Evolutionary conservation across 1,140 invertebrate genomes (phyloP).

Genomic region (fruit fly (Drosophila melanogaster)): Release_6_plus_ISO1_MT NC_004354.4:1778001-1778500

Average conservation of each 20-base stretch:
- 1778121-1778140: neutral
- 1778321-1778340: slow-evolving; percentile 30
- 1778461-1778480: too few relatives aligned
- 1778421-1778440: neutral
- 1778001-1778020: slow-evolving; percentile 12
- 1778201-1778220: neutral
- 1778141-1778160: neutral
- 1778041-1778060: neutral
- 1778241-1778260: slow-evolving; percentile 25
- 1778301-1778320: slow-evolving; percentile 29
- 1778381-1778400: neutral
- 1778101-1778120: neutral
- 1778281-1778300: slow-evolving; percentile 56
- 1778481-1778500: slow-evolving; percentile 7
- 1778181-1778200: slow-evolving; percentile 1
- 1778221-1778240: slow-evolving; percentile 14
- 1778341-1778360: too few relatives aligned
- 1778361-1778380: too few relatives aligned
- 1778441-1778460: neutral
- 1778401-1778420: neutral
- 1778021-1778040: slow-evolving; percentile 40
- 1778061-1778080: too few relatives aligned
- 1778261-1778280: slow-evolving; percentile 45
- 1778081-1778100: neutral
- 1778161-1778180: neutral